Base-by-base conservation (phyloP, 2,113 vertebrate species). In the Chamaetylas fuelleborni region DNA sequence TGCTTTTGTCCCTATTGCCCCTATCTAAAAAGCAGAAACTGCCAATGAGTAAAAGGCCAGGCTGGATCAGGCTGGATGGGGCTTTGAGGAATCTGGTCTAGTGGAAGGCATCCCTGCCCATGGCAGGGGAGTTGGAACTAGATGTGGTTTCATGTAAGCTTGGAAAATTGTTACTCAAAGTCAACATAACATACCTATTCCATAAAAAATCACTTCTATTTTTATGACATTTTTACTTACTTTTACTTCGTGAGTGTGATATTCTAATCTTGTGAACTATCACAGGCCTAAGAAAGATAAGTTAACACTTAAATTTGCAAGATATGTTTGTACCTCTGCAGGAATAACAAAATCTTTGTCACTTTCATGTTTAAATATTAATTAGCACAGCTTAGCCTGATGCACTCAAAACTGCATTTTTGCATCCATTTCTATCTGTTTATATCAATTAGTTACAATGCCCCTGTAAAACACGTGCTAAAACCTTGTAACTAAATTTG, bases 101-200 rank as follows among this genome's bases (percentile, higher is more conserved):
- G 62, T 62, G 48, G 7, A 34, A 69, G 26, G 14, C 22, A n/a
- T 34, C 29, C 29, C 47, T 53, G 24, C 8, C n/a, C 54, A 23
- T 26, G 29, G 47, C 29, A 61, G n/a, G 13, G 54, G 14, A 77
- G 25, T 3, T 53, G 19, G 31, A 69, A 24, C 8, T 48, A 28
- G 12, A 36, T 58, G 10, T 76, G 40, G 23, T 61, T 84, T 62
- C 42, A 42, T 26, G 24, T 15, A 56, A 56, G 7, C 14, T 70
- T 34, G 38, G 45, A 81, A 83, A 81, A 31, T 3, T 48, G 8
- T 28, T 56, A 51, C 38, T 78, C 71, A 19, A 64, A 81, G 31
- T 71, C 81, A 80, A 23, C 2, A 2, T 17, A 64, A 56, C 26
- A 11, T n/a, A 48, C 0, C 0, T 47, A 36, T 42, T 81, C 36